phyloP scores from a whole-genome alignment of 2,113 vertebrate genomes.

The Puntigrus tetrazona region DNA sequence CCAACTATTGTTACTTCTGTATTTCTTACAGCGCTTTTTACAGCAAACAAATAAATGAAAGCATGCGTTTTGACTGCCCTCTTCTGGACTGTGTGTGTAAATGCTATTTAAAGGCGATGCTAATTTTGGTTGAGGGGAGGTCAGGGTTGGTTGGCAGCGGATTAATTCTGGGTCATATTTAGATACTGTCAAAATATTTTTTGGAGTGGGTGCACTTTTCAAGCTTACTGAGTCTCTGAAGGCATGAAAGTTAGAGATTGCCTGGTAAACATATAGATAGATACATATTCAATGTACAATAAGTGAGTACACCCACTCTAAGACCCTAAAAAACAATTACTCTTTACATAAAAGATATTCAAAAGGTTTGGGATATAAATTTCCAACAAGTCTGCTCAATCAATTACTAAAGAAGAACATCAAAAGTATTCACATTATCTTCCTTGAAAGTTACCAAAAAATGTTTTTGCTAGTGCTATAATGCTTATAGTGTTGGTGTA shows the following conservation, averaged over 20 bases:
- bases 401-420: too few relatives aligned
- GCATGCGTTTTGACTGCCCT: slow-evolving; percentile 60
- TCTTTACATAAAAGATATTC: too few relatives aligned
- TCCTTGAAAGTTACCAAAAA: too few relatives aligned
- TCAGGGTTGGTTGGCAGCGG: neutral
- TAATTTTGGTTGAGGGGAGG: neutral
- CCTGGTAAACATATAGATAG: too few relatives aligned
- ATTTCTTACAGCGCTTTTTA: neutral
- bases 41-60: neutral
- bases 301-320: too few relatives aligned
- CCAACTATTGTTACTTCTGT: neutral
- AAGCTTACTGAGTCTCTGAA: neutral
- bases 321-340: too few relatives aligned
- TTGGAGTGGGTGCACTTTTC: neutral
- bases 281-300: too few relatives aligned
- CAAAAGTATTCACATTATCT: too few relatives aligned
- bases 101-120: neutral
- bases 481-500: too few relatives aligned
- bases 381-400: too few relatives aligned
- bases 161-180: neutral
- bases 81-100: slow-evolving; percentile 57
- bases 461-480: too few relatives aligned
- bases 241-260: neutral
- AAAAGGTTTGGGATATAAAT: too few relatives aligned
- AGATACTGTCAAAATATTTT: neutral